Percentiles rank a stretch among this genome's conserved stretches.
These are phyloP conservation scores for Ceratina japonica DNA, from an alignment of 1,140 invertebrate genomes.

Conservation along the genomic window DNA sequence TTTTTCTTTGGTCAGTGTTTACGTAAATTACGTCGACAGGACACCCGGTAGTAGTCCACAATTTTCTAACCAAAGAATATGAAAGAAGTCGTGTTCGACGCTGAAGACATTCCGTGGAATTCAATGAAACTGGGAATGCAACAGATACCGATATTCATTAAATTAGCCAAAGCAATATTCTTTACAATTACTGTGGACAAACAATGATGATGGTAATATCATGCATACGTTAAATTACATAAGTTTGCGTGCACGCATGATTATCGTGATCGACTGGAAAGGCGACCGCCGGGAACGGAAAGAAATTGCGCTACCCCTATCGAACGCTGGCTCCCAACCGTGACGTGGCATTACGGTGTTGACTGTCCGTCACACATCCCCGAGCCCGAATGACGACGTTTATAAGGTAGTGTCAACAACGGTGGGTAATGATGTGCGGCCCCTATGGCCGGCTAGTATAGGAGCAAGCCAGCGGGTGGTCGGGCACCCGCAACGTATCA, in stretches of 20 bases:
- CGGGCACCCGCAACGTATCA: constrained; percentile 72
- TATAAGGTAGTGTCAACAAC: constrained; percentile 75
- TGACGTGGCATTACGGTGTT: constrained; percentile 69
- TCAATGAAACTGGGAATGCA: no score
- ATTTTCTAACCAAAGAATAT: no score
- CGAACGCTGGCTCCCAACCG: constrained; percentile 58
- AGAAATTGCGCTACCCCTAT: constrained; percentile 47
- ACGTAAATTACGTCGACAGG: no score
- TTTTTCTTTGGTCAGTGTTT: not conserved
- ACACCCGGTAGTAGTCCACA: no score
- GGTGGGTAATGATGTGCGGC: constrained; percentile 74
- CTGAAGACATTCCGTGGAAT: no score
- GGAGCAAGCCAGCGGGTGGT: constrained; percentile 69
- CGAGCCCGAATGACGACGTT: constrained; percentile 72
- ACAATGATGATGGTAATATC: not conserved
- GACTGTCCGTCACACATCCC: constrained; percentile 71
- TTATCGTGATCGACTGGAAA: constrained; percentile 13
- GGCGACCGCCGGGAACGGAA: not conserved
- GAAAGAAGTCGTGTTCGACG: no score
- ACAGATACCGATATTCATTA: no score
- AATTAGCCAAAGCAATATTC: not conserved
- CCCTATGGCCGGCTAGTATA: constrained; percentile 59
- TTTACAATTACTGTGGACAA: not conserved
- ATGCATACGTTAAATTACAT: not conserved
- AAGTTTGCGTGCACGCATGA: not conserved